Evolutionary conservation across 2,888 invertebrate genomes (phyloP).

Genomic region (Scaptomyza flava): DNA sequence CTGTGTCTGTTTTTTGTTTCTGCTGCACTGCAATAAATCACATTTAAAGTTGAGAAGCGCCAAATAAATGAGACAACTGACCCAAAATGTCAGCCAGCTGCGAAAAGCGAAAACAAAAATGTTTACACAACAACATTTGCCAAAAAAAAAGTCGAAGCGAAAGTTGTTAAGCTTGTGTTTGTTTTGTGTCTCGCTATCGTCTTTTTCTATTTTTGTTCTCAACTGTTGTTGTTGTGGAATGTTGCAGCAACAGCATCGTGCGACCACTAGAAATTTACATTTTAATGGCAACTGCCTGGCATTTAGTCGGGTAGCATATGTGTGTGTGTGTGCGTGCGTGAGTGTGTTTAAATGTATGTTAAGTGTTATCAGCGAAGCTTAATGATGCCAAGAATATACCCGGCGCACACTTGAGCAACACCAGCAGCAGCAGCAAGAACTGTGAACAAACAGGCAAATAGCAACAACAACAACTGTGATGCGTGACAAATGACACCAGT

Average conservation of each 20-base stretch:
- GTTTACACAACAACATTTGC: slow-evolving; percentile 5
- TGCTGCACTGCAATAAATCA: slow-evolving; percentile 66
- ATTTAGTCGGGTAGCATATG: slow-evolving; percentile 51
- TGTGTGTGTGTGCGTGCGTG: slow-evolving; percentile 20
- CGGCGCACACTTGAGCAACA: slow-evolving; percentile 42
- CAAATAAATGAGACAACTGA: slow-evolving; percentile 75
- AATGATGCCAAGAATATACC: slow-evolving; percentile 79
- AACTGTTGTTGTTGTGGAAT: slow-evolving; percentile 46
- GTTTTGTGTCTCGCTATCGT: slow-evolving; percentile 11
- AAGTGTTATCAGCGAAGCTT: slow-evolving; percentile 71
- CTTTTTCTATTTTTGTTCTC: not conserved
- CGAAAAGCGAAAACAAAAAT: slow-evolving; percentile 54
- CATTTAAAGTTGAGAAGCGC: slow-evolving; percentile 62
- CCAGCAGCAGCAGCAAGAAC: slow-evolving; percentile 17
- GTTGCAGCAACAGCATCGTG: slow-evolving; percentile 51
- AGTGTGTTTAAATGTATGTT: slow-evolving; percentile 58
- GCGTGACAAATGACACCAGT: slow-evolving; percentile 75
- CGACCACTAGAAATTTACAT: slow-evolving; percentile 78
- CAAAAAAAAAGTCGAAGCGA: slow-evolving; percentile 36
- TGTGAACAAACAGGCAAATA: slow-evolving; percentile 54
- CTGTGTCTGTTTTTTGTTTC: slow-evolving; percentile 8
- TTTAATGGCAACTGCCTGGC: slow-evolving; percentile 66
- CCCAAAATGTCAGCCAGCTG: slow-evolving; percentile 69
- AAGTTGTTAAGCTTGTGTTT: slow-evolving; percentile 56
- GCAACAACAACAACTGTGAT: slow-evolving; percentile 42